A percentile compares a stretch with the other conserved stretches of the same genome.
Evolutionary conservation across 1,140 invertebrate species (phyloP).

Genomic region (Teleogryllus occipitalis): DNA sequence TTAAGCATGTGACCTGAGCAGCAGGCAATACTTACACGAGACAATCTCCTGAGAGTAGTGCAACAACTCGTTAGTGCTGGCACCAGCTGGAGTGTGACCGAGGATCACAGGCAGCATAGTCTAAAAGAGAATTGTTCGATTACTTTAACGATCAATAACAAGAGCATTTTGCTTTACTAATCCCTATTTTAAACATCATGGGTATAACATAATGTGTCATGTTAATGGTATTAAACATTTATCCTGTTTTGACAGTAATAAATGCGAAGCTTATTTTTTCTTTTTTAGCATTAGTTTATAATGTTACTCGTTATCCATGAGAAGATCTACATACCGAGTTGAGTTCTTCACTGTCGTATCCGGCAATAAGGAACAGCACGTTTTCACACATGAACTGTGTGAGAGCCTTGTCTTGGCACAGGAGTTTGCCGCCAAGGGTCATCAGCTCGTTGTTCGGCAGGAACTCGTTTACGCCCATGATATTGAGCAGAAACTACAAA

Average conservation of each 20-base stretch:
- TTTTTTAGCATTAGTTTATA: too few relatives aligned
- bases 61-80: slow-evolving; percentile 66
- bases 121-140: slow-evolving; percentile 32
- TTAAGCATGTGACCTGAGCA: too few relatives aligned
- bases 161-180: neutral
- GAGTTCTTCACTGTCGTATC: slow-evolving; percentile 45
- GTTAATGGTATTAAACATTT: too few relatives aligned
- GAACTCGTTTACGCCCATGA: slow-evolving; percentile 45
- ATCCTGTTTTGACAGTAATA: too few relatives aligned
- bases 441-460: slow-evolving; percentile 43
- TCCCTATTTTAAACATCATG: too few relatives aligned
- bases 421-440: slow-evolving; percentile 38
- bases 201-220: too few relatives aligned
- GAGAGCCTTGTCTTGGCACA: slow-evolving; percentile 38
- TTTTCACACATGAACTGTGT: slow-evolving; percentile 46
- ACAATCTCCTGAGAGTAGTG: slow-evolving; percentile 65
- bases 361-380: slow-evolving; percentile 46
- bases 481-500: slow-evolving; percentile 23
- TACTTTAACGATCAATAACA: neutral
- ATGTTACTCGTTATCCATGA: too few relatives aligned
- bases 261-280: too few relatives aligned
- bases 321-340: slow-evolving; percentile 37
- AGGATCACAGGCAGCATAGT: slow-evolving; percentile 64
- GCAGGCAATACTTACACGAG: slow-evolving; percentile 9
- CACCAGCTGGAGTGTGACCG: slow-evolving; percentile 73